phyloP scores from a whole-genome alignment of 2,888 invertebrate genomes.

The Eugnorisma glareosa region DNA sequence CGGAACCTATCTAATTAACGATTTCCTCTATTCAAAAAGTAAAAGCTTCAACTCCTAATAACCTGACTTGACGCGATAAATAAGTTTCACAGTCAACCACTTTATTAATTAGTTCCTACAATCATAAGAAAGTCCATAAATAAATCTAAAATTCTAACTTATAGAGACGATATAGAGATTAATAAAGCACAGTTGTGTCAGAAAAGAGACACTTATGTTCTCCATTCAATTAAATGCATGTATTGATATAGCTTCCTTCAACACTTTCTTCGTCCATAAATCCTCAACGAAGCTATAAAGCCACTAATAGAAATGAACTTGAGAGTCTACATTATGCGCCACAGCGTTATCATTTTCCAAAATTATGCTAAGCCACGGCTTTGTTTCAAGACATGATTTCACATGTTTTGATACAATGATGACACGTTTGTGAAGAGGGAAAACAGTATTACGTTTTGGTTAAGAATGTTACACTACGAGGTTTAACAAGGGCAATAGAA shows the following conservation, averaged over 20 bases:
- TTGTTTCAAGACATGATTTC: constrained; percentile 30
- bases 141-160: constrained; percentile 26
- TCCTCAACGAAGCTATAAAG: constrained; percentile 28
- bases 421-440: not conserved
- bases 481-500: not conserved
- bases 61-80: constrained; percentile 26
- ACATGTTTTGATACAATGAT: constrained; percentile 2
- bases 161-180: constrained; percentile 35
- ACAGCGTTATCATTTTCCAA: constrained; percentile 11
- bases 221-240: constrained; percentile 31
- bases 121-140: constrained; percentile 47
- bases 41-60: constrained; percentile 50
- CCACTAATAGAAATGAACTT: constrained; percentile 30
- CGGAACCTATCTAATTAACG: constrained; percentile 38
- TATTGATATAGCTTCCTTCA: constrained; percentile 20
- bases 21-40: constrained; percentile 60
- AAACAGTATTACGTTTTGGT: not conserved
- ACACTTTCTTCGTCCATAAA: constrained; percentile 54
- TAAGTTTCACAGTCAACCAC: constrained; percentile 41
- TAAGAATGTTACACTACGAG: not conserved
- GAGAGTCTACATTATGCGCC: constrained; percentile 24
- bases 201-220: constrained; percentile 12
- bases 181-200: constrained; percentile 20
- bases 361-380: constrained; percentile 7
- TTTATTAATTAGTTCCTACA: constrained; percentile 50